These are phyloP conservation scores for Ameiurus melas DNA, from an alignment of 2,113 vertebrate species.

Conservation along the genomic window DNA sequence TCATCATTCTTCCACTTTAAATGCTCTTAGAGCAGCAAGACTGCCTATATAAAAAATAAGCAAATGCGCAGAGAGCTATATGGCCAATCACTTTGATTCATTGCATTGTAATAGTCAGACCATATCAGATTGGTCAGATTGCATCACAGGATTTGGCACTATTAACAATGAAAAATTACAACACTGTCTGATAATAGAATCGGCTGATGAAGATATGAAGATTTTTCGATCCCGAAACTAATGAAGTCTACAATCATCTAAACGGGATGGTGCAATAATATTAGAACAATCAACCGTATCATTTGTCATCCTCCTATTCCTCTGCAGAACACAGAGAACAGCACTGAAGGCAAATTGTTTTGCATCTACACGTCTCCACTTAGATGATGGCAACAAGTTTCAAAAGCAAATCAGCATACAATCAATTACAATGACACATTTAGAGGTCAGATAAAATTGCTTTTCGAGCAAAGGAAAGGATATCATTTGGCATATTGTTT, in stretches of 20 bases:
- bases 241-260: conserved; percentile 55
- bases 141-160: conserved; percentile 59
- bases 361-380: conserved; percentile 47
- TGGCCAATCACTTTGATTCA: conserved; percentile 70
- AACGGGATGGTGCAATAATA: conserved; percentile 46
- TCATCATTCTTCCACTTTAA: conserved; percentile 57
- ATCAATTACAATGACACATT: conserved; percentile 50
- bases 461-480: conserved; percentile 44
- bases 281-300: conserved; percentile 45
- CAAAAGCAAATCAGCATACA: conserved; percentile 38
- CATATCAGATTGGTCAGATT: conserved; percentile 63
- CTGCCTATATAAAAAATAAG: conserved; percentile 53
- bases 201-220: conserved; percentile 53
- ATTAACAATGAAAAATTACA: conserved; percentile 66
- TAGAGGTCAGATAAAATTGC: conserved; percentile 56
- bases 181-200: conserved; percentile 61
- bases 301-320: conserved; percentile 47
- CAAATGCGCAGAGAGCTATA: conserved; percentile 58
- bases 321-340: conserved; percentile 49
- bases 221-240: conserved; percentile 50
- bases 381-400: conserved; percentile 35
- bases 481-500: conserved; percentile 52
- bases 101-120: conserved; percentile 57
- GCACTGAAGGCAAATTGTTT: conserved; percentile 49
- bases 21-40: conserved; percentile 52